Conservation (phyloP, 2,888 invertebrate genomes). For the Drosophila falleni region DNA sequence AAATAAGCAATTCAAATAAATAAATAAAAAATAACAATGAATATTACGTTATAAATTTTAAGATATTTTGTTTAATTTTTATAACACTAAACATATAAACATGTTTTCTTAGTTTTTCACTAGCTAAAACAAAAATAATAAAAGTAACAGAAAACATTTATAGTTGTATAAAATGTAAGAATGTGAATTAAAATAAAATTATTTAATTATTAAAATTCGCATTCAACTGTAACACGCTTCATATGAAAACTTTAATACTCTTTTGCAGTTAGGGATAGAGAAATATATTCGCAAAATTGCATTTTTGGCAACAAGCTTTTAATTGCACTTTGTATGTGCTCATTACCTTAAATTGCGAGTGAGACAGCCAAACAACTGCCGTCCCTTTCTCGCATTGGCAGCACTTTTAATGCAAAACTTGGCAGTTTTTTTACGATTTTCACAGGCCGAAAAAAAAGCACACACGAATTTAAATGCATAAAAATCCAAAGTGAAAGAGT, state of each 20-base stretch:
- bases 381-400: conserved; percentile 53
- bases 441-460: conserved; percentile 26
- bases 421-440: conserved; percentile 60
- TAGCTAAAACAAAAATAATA: not conserved
- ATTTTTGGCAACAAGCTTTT: conserved; percentile 81
- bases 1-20: too few species aligned
- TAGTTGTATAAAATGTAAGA: not conserved
- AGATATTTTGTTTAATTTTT: too few species aligned
- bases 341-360: conserved; percentile 81
- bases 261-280: not conserved
- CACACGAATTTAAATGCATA: conserved; percentile 45
- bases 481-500: conserved; percentile 40
- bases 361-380: conserved; percentile 24
- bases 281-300: conserved; percentile 63
- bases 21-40: too few species aligned
- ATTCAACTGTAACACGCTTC: not conserved
- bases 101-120: too few species aligned
- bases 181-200: not conserved
- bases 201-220: not conserved
- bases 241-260: not conserved
- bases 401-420: conserved; percentile 76
- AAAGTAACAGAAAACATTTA: not conserved
- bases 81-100: too few species aligned
- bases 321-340: conserved; percentile 82
- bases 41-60: too few species aligned